Evolutionary conservation across 2,888 invertebrate genomes (phyloP), one percentile per base, ranked within the genome.

Genomic region (Agriopis leucophaearia): DNA sequence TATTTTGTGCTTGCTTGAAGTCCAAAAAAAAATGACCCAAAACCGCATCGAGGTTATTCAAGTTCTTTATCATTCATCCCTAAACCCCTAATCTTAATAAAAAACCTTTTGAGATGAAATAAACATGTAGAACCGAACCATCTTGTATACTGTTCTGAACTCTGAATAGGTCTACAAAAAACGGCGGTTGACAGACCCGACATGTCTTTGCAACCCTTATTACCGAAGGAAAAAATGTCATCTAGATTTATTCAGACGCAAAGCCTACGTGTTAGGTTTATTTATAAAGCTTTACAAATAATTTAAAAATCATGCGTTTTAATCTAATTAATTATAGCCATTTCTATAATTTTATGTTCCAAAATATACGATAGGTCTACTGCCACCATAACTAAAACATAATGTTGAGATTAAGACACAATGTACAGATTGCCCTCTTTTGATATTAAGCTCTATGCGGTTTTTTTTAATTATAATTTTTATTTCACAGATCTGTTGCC

Each of bases 401-500:
- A n/a, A n/a, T n/a, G n/a, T n/a, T n/a, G n/a, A n/a, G n/a, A n/a
- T n/a, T n/a, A n/a, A n/a, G n/a, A n/a, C n/a, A n/a, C n/a, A n/a
- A n/a, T n/a, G n/a, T n/a, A n/a, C n/a, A n/a, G n/a, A n/a, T n/a
- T n/a, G n/a, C n/a, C n/a, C n/a, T n/a, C n/a, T n/a, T n/a, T n/a
- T 36, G 8, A 36, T 44, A 7, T 45, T 9, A 18, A 48, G 2
- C 18, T 8, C 6, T 13, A n/a, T 44, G 4, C 6, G 5, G 8
- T 4, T 8, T 18, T 47, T 9, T 16, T 18, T 2, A 47, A 8
- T 16, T 47, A 16, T 16, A 16, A 15, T 16, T 10, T 47, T 47
- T 47, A 9, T 18, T 42, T 35, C 16, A 8, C 69, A 96, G 96
- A 82, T 96, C 97, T 15, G 98, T 99, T 42, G 99, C 99, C 1